Percentiles rank a stretch among this genome's conserved stretches.
Evolutionary conservation across 1,140 invertebrate species (phyloP).

Genomic region (Tetranychus urticae): DNA sequence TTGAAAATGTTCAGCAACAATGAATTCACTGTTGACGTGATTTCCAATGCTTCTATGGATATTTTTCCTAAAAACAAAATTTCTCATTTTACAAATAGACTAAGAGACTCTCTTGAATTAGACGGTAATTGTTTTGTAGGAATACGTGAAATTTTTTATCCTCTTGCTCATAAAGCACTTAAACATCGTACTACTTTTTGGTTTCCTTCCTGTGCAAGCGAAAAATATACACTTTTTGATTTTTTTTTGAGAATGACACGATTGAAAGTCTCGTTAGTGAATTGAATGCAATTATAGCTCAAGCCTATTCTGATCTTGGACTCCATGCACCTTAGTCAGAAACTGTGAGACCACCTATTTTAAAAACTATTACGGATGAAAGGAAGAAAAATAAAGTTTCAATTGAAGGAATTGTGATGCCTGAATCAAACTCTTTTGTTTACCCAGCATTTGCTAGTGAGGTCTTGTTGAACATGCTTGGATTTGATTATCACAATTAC

Average conservation of each 20-base stretch:
- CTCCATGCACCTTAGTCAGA: background rate
- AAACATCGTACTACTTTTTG: no score
- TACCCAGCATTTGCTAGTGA: background rate
- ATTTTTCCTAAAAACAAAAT: background rate
- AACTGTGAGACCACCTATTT: no score
- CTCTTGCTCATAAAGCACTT: background rate
- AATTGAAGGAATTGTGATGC: background rate
- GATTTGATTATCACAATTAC: background rate
- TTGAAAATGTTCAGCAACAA: no score
- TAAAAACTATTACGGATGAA: no score
- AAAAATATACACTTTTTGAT: no score
- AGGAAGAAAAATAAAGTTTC: no score
- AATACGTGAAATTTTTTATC: background rate
- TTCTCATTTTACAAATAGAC: background rate
- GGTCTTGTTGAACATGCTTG: background rate
- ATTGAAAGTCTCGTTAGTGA: background rate
- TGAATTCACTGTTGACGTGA: background rate
- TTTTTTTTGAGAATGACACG: background rate
- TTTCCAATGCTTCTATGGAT: background rate
- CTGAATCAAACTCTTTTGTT: background rate
- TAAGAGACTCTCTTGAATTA: background rate
- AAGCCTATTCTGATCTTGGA: background rate
- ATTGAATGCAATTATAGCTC: background rate
- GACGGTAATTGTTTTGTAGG: background rate
- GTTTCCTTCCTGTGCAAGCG: no score